Conservation (phyloP, 2,888 invertebrate genomes). For the Chromoteleia sp. region DNA sequence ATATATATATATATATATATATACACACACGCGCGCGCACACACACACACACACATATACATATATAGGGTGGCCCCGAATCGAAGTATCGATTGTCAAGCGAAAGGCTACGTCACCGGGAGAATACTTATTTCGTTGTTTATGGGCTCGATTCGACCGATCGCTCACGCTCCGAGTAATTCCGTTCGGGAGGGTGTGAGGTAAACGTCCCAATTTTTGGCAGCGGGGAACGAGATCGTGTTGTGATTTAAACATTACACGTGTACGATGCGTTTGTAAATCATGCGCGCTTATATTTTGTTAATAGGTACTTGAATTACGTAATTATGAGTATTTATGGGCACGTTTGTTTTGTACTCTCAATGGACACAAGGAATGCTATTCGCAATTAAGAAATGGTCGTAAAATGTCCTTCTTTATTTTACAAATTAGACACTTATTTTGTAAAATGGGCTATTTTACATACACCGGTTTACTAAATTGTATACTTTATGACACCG, state of each 20-base stretch:
- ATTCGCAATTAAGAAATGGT: not conserved
- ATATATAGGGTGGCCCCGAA: conserved; percentile 59
- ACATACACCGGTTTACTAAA: no score
- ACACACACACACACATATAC: not conserved
- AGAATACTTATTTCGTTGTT: conserved; percentile 52
- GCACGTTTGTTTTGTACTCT: not conserved
- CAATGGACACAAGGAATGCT: not conserved
- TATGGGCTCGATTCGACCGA: conserved; percentile 33
- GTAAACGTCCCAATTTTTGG: conserved; percentile 59
- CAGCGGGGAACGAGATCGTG: conserved; percentile 18
- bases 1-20: not conserved
- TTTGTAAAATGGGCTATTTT: no score
- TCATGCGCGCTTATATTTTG: conserved; percentile 5
- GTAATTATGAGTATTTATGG: conserved; percentile 4
- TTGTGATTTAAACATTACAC: conserved; percentile 29
- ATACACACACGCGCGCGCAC: not conserved
- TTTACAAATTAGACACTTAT: no score
- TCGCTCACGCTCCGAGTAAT: conserved; percentile 18
- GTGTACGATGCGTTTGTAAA: conserved; percentile 7
- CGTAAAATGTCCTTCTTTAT: no score
- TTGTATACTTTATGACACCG: no score
- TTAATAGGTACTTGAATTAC: not conserved
- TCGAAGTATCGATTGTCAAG: conserved; percentile 49
- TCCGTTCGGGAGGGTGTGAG: conserved; percentile 4
- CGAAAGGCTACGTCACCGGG: conserved; percentile 33